Evolutionary conservation across 2,113 vertebrate genomes (phyloP).

Genomic region (Phainopepla nitens): DNA sequence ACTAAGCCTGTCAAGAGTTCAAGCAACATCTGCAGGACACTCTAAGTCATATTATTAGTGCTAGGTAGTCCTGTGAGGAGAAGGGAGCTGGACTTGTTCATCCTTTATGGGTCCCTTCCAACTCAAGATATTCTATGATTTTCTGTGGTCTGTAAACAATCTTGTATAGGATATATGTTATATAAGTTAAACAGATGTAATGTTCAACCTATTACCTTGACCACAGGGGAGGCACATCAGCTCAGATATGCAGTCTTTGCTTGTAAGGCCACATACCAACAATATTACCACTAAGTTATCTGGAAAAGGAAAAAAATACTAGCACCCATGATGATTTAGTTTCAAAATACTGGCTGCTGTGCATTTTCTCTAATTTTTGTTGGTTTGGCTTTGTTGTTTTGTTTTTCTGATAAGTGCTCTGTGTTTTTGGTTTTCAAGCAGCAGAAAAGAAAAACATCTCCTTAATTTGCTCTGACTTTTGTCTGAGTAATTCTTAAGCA

Average conservation of each 20-base stretch:
- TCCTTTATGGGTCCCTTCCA: neutral
- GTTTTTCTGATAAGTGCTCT: neutral
- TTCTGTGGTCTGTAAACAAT: neutral
- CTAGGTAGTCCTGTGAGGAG: neutral
- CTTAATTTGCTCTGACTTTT: slow-evolving; percentile 47
- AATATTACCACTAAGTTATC: neutral
- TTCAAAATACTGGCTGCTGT: neutral
- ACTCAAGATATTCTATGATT: neutral
- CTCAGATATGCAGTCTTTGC: neutral
- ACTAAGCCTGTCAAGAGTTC: neutral
- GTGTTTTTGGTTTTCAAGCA: neutral
- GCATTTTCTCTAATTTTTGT: neutral
- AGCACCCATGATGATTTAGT: neutral
- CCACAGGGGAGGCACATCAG: neutral
- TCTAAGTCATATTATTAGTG: neutral
- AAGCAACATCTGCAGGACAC: neutral
- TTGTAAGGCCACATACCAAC: neutral
- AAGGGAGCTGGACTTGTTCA: neutral
- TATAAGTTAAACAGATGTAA: neutral
- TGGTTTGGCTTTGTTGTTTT: neutral
- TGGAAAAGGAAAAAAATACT: neutral
- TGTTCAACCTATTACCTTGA: slow-evolving; percentile 22
- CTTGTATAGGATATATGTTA: neutral
- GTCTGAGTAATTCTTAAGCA: slow-evolving; percentile 6
- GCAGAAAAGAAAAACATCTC: neutral